Evolutionary conservation across 1,140 invertebrate species (phyloP).

Genomic region (Heliconius himera): DNA sequence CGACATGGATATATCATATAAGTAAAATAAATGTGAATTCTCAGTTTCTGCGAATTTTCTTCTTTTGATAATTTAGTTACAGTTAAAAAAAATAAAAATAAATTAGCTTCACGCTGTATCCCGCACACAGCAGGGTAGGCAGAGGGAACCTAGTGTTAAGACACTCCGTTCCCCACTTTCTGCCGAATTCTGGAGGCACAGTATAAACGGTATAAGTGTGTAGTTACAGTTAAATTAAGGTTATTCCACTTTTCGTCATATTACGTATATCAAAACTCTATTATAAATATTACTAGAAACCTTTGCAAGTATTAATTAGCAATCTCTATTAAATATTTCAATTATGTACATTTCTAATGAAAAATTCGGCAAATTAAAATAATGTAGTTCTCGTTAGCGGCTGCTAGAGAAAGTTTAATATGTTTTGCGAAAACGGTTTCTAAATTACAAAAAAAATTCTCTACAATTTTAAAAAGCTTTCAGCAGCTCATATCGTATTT

Average conservation of each 20-base stretch:
- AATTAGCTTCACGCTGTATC: no score
- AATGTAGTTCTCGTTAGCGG: conserved; percentile 19
- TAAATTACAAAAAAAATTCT: not conserved
- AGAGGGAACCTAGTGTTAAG: no score
- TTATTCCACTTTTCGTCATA: not conserved
- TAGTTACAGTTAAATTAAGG: not conserved
- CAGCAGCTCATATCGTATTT: no score
- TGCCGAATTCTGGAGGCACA: no score
- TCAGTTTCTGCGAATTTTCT: no score
- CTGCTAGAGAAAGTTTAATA: conserved; percentile 73
- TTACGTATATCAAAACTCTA: not conserved
- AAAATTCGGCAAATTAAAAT: conserved; percentile 24
- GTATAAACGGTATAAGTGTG: no score
- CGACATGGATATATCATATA: no score
- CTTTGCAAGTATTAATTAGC: not conserved
- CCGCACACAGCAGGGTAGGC: no score
- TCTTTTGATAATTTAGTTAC: not conserved
- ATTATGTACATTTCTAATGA: not conserved
- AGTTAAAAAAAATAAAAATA: no score
- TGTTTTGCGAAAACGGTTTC: conserved; percentile 50
- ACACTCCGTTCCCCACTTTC: no score
- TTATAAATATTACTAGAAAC: no score
- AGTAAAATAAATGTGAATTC: no score
- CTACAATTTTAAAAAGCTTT: conserved; percentile 35
- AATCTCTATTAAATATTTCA: not conserved